Evolutionary conservation across 2,888 invertebrate species (phyloP), one percentile per base, ranked within the genome.

Genomic region (Lathronympha strigana): DNA sequence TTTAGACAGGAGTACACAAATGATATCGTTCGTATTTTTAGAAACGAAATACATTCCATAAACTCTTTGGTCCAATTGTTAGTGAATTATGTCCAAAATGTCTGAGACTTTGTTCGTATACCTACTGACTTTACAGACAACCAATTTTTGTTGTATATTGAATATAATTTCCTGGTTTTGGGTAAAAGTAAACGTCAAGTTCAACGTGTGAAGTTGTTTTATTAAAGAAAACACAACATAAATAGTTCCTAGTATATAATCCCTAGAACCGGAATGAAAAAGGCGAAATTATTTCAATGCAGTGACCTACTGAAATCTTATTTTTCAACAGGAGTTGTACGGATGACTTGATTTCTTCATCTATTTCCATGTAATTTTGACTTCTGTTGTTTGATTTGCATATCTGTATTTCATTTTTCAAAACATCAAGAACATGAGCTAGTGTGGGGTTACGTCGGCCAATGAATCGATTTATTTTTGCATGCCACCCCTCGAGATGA

Each of bases 401-500:
- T 23, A 38, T 36, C 13, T 21, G 38, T 31, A 11, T 15, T 23
- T 23, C 45, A 23, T 47, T 47, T 23, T 47, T 47, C 4, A 23
- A 21, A 21, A 23, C 45, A 21, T 47, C 21, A 8, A 47, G 11
- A 21, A 23, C 13, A 21, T 23, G 49, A 28, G 28, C 49, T 45
- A 45, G 11, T 49, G 49, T 49, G 15, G 49, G 28, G 28, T 49
- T 28, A 15, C 28, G 25, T n/a, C 15, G 49, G 11, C 49, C 49
- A 28, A 28, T 28, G 28, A 28, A 28, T 49, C 15, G n/a, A 28
- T 28, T 49, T 28, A 49, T 49, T 28, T 49, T 49, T 25, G 49
- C 25, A 28, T 57, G 47, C 62, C n/a, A 61, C 25, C 31, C 53
- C 31, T 49, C 28, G 33, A 64, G 21, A 28, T 58, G 19, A 33